phyloP scores from a whole-genome alignment of 2,797 vertebrate genomes.

The Protonibea diacanthus region DNA sequence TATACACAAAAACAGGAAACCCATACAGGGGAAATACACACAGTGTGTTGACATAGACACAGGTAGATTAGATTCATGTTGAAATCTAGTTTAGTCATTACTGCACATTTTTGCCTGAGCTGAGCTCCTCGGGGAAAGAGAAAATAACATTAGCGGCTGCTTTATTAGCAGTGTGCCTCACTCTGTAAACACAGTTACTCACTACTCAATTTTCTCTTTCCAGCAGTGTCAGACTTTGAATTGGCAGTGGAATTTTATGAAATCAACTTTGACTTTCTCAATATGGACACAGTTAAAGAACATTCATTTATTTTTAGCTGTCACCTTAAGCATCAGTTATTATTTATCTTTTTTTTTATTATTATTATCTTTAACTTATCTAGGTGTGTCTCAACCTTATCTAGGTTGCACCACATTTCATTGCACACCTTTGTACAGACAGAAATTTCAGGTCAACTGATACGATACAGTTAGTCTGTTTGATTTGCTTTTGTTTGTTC shows the following conservation, averaged over 20 bases:
- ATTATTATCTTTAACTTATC: background rate
- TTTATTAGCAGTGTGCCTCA: slow-evolving; percentile 27
- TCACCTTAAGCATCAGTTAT: background rate
- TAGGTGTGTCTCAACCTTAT: background rate
- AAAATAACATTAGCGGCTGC: slow-evolving; percentile 48
- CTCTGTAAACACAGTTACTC: slow-evolving; percentile 50
- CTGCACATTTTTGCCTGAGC: slow-evolving; percentile 7
- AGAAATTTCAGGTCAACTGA: slow-evolving; percentile 5
- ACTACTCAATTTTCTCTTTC: slow-evolving; percentile 42
- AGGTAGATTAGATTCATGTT: slow-evolving; percentile 27
- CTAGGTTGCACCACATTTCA: slow-evolving; percentile 3
- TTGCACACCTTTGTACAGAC: background rate
- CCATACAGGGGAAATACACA: no score
- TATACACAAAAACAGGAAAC: background rate
- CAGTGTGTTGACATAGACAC: slow-evolving; percentile 5
- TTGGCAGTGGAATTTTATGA: background rate
- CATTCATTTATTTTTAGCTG: background rate
- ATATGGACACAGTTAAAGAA: background rate
- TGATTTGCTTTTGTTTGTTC: background rate
- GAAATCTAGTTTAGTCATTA: slow-evolving; percentile 50
- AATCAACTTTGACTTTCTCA: slow-evolving; percentile 8
- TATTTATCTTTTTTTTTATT: no score
- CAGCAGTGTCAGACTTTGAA: slow-evolving; percentile 1
- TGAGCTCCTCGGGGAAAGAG: slow-evolving; percentile 28
- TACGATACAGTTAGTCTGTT: background rate